phyloP scores from a whole-genome alignment of 2,113 vertebrate species.

The Peromyscus polionotus region DNA sequence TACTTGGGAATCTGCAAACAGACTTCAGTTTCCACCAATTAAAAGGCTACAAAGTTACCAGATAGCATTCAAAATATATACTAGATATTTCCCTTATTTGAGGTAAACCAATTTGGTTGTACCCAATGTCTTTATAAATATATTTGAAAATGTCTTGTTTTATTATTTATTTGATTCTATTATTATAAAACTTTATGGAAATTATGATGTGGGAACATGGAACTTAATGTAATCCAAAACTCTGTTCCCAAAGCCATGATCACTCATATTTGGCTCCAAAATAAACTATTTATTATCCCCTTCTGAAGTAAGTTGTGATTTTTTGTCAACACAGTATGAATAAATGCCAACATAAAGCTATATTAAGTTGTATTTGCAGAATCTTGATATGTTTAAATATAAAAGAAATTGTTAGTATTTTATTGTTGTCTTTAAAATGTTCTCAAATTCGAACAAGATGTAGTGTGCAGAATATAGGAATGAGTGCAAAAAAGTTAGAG shows the following conservation, averaged over 20 bases:
- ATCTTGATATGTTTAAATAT: neutral
- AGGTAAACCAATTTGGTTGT: neutral
- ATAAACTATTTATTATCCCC: neutral
- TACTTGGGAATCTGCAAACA: neutral
- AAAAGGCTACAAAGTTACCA: neutral
- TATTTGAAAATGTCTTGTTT: neutral
- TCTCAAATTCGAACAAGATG: slow-evolving; percentile 47
- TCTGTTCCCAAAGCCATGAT: neutral
- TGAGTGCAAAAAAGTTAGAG: neutral
- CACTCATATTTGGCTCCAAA: neutral
- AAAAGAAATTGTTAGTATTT: slow-evolving; percentile 31
- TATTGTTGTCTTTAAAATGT: neutral
- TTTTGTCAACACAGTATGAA: neutral
- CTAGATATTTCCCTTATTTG: neutral
- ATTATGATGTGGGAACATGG: neutral
- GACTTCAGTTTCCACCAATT: neutral
- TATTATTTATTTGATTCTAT: neutral
- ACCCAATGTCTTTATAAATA: neutral
- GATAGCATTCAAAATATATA: neutral
- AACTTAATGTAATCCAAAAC: neutral
- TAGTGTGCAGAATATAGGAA: rapidly evolving
- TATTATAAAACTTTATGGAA: neutral
- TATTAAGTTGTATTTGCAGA: slow-evolving; percentile 34
- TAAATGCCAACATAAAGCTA: neutral
- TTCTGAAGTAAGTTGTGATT: neutral